Evolutionary conservation across 2,113 vertebrate genomes (phyloP).

Genomic region (Apodemus speciosus): DNA sequence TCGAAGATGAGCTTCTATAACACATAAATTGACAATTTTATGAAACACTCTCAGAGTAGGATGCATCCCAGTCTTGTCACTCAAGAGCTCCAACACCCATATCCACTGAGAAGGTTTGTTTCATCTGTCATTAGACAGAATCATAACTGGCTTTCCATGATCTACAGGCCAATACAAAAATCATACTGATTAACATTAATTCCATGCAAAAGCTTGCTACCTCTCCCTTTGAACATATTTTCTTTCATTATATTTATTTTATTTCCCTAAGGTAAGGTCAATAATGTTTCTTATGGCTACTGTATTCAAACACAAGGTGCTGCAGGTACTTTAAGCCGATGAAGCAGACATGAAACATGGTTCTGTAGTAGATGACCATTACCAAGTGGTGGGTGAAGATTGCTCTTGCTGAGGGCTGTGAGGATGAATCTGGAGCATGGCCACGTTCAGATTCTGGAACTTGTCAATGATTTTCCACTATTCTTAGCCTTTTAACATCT

Average conservation of each 20-base stretch:
- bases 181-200: background rate
- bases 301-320: background rate
- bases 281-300: background rate
- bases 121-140: background rate
- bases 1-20: background rate
- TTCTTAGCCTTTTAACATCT: background rate
- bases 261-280: background rate
- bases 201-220: background rate
- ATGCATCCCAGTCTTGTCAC: background rate
- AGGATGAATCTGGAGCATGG: accelerated
- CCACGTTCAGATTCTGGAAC: background rate
- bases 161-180: background rate
- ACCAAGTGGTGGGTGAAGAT: accelerated
- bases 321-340: background rate
- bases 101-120: background rate
- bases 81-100: too few relatives aligned
- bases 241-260: background rate
- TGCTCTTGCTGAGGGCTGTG: background rate
- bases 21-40: background rate
- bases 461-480: accelerated
- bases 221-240: background rate
- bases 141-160: background rate
- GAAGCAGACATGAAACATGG: background rate
- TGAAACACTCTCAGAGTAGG: background rate
- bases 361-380: background rate